Evolutionary conservation across 2,888 invertebrate species (phyloP), one percentile per base, ranked within the genome.

Genomic region (Eilema sororculum): DNA sequence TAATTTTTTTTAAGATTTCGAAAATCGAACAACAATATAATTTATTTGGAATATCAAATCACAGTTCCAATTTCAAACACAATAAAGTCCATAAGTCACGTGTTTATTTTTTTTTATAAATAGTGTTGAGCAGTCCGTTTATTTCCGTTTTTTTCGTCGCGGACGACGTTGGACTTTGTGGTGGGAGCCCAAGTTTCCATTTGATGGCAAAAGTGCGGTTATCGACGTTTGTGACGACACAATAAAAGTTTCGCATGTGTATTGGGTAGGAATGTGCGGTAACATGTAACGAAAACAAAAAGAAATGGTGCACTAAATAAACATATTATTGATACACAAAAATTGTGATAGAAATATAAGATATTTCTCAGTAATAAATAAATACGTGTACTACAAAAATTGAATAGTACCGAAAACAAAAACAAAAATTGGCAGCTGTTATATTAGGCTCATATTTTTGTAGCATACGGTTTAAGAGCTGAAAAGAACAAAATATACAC

Each of bases 131-230:
- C 68, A 56, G 75, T 65, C 72, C 78, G 83, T 80, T 93, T 92
- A 95, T 95, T 95, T 95, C 84, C 95, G 95, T 95, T 95, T 95
- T 95, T 95, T 95, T 87, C 95, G 95, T 89, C 95, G 95, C 92
- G 94, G 92, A 83, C 94, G 95, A 92, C 95, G 95, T 92, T 93
- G 92, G 91, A 93, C 95, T 95, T 95, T 95, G 94, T 89, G 90
- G 88, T 89, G 89, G 93, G 93, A 91, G 90, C 91, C 91, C 90
- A 92, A 91, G 87, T 87, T 88, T 93, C 92, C 94, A 89, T 91
- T 77, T 88, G 88, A 89, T 89, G 86, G 88, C 85, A 82, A 84
- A 88, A 88, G 84, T 84, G 87, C 81, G 70, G 69, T 73, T 83
- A 76, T 75, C 75, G 83, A 73, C 76, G 83, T 81, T 78, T 79